Percentiles rank a stretch among this genome's conserved stretches.
phyloP scores from a whole-genome alignment of 2,113 vertebrate species.

The Opisthocomus hoazin region DNA sequence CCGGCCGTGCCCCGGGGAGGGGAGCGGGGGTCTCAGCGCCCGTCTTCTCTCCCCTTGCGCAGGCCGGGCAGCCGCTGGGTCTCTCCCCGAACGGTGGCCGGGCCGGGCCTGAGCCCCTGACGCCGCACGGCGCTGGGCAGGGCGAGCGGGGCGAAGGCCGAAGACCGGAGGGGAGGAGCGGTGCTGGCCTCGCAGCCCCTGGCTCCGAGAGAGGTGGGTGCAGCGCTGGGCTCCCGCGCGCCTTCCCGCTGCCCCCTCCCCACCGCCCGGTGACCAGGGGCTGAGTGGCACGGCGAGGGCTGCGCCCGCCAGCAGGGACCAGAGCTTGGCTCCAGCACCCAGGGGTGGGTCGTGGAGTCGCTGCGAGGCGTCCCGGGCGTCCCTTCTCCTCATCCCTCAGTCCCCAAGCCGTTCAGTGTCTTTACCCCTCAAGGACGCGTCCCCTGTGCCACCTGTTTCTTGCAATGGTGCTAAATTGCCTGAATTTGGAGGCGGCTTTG shows the following conservation, averaged over 20 bases:
- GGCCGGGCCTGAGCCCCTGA: not conserved
- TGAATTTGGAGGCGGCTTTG: not conserved
- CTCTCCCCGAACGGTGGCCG: not conserved
- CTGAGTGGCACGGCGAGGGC: not conserved
- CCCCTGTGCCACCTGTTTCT: not conserved
- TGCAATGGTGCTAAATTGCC: accelerated
- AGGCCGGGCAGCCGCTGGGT: not conserved
- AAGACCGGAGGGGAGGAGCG: not conserved
- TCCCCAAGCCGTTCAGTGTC: not conserved
- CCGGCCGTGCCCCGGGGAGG: not conserved
- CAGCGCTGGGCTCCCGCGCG: not conserved
- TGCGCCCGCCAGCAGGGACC: accelerated
- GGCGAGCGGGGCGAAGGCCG: not conserved
- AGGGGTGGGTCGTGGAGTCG: accelerated
- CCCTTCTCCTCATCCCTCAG: too few relatives aligned
- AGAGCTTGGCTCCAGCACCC: not conserved
- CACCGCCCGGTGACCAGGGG: not conserved
- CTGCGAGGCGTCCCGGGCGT: accelerated
- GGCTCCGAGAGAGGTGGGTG: constrained; percentile 35
- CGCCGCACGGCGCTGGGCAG: not conserved
- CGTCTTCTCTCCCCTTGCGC: not conserved
- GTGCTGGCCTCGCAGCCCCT: not conserved
- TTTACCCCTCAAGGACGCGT: not conserved
- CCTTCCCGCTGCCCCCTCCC: not conserved
- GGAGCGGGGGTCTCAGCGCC: not conserved